phyloP scores from a whole-genome alignment of 2,888 invertebrate species.

The Argyresthia albistria region DNA sequence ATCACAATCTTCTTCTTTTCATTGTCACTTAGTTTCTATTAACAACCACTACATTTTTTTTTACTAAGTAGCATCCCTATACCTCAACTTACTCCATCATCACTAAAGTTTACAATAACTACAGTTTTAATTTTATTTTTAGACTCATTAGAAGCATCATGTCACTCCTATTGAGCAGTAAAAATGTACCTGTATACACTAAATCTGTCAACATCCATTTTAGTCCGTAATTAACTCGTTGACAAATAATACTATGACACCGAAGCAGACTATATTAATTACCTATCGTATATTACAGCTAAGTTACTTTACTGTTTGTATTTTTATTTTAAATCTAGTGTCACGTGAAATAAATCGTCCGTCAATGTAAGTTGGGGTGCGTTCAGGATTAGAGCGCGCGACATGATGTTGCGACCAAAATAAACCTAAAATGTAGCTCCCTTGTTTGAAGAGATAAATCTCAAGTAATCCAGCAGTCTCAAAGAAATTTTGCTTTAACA shows the following conservation, averaged over 20 bases:
- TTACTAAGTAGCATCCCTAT: constrained; percentile 13
- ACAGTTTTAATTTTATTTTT: constrained; percentile 14
- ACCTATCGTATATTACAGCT: constrained; percentile 41
- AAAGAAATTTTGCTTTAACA: constrained; percentile 34
- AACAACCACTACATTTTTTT: constrained; percentile 24
- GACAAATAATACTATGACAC: constrained; percentile 60
- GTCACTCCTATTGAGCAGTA: constrained; percentile 38
- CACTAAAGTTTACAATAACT: constrained; percentile 7
- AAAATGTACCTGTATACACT: constrained; percentile 37
- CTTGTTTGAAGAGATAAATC: constrained; percentile 43
- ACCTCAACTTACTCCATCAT: not conserved
- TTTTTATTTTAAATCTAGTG: constrained; percentile 42
- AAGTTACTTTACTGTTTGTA: constrained; percentile 25
- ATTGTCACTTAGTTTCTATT: constrained; percentile 35
- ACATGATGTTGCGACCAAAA: constrained; percentile 39
- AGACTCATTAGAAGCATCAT: constrained; percentile 30
- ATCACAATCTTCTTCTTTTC: constrained; percentile 45
- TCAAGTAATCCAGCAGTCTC: constrained; percentile 40
- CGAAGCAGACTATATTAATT: constrained; percentile 42
- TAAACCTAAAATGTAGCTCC: constrained; percentile 32
- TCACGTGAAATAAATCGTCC: constrained; percentile 36
- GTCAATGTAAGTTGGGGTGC: constrained; percentile 26
- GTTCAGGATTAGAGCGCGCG: constrained; percentile 33
- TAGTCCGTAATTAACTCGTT: constrained; percentile 50
- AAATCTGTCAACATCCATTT: constrained; percentile 55